Percentiles rank a stretch among this genome's conserved stretches.
phyloP scores from a whole-genome alignment of 2,888 invertebrate species.

The Parapristionchus giblindavisi region DNA sequence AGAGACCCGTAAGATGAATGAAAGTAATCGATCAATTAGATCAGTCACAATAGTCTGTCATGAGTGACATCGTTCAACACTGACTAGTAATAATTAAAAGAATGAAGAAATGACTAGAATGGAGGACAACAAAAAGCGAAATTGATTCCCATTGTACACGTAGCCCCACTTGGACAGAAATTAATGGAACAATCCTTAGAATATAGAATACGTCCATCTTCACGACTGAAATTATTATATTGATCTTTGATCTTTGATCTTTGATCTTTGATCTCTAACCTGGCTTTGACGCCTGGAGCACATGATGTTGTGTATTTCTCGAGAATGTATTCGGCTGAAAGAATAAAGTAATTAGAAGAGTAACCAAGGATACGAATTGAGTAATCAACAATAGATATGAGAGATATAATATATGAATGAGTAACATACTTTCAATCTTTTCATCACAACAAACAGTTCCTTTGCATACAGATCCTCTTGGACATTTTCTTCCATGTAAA shows the following conservation, averaged over 20 bases:
- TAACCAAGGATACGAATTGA: not conserved
- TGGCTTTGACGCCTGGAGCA: constrained; percentile 12
- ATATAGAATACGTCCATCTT: constrained; percentile 30
- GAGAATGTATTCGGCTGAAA: constrained; percentile 17
- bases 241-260: not conserved
- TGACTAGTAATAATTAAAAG: no score
- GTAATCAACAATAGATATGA: not conserved
- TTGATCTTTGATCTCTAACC: not conserved
- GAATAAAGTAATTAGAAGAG: not conserved
- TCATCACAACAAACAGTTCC: constrained; percentile 26
- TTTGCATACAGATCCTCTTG: constrained; percentile 24
- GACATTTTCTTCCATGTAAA: constrained; percentile 24
- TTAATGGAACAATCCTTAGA: constrained; percentile 18
- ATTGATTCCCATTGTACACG: constrained; percentile 21
- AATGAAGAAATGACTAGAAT: constrained; percentile 3
- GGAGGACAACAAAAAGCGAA: constrained; percentile 35
- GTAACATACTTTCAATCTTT: constrained; percentile 22
- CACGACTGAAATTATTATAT: constrained; percentile 8
- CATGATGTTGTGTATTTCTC: constrained; percentile 22
- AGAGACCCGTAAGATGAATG: no score
- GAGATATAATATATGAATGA: not conserved
- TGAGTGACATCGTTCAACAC: no score
- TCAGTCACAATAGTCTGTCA: no score
- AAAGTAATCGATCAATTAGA: no score
- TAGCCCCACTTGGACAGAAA: constrained; percentile 15